phyloP scores from a whole-genome alignment of 2,888 invertebrate genomes.

The Lasioglossum calceatum region DNA sequence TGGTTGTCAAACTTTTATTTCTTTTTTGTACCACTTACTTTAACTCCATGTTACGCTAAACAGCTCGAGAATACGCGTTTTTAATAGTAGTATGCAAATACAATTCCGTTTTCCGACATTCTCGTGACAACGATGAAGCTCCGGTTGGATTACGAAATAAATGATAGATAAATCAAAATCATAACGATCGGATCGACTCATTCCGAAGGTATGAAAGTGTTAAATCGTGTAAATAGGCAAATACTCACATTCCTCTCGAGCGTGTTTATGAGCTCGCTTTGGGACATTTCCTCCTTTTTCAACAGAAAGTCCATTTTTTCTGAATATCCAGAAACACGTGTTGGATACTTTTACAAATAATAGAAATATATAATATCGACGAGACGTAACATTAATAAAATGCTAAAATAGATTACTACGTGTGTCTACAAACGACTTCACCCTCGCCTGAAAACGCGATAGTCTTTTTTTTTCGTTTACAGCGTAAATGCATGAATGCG shows the following conservation, averaged over 20 bases:
- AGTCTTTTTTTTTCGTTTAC: conserved; percentile 39
- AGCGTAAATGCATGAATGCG: conserved; percentile 33
- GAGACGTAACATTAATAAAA: conserved; percentile 33
- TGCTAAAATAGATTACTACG: conserved; percentile 37
- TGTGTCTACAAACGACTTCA: conserved; percentile 31
- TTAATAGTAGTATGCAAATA: not conserved
- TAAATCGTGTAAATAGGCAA: not conserved
- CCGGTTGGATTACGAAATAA: conserved; percentile 6
- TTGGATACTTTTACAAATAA: conserved; percentile 34
- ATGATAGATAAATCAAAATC: conserved; percentile 17
- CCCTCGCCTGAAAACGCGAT: conserved; percentile 37
- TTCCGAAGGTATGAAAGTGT: conserved; percentile 32
- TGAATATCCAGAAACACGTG: conserved; percentile 15
- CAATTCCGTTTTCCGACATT: not conserved
- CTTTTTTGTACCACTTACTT: conserved; percentile 14
- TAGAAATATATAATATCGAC: conserved; percentile 16
- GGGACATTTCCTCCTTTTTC: conserved; percentile 56
- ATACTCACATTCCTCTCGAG: conserved; percentile 75
- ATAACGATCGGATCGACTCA: conserved; percentile 1
- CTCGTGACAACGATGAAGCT: not conserved
- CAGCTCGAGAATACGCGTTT: conserved; percentile 10
- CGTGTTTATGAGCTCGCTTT: conserved; percentile 65
- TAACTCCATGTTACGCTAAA: conserved; percentile 33
- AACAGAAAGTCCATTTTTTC: conserved; percentile 43
- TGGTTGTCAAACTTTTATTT: conserved; percentile 5